Evolutionary conservation across 2,888 invertebrate genomes (phyloP), one percentile per base, ranked within the genome.

Genomic region (Furcula furcula): DNA sequence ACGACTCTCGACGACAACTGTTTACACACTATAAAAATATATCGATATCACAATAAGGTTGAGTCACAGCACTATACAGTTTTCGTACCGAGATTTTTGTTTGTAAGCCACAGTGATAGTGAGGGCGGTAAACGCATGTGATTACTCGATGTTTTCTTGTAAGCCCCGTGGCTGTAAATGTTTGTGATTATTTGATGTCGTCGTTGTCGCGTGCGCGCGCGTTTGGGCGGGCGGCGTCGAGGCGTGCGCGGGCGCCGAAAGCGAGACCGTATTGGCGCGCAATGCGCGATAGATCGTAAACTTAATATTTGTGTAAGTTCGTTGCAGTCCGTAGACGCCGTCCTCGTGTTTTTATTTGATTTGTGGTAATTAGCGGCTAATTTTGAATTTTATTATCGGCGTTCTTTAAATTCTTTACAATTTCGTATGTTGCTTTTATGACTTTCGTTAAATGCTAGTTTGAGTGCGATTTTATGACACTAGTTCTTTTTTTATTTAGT

Each of bases 201-300:
- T 29, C 39, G 36, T 28, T 34, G 28, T 45, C 45, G 46, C 46
- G 39, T 40, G 29, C 51, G 44, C 46, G 60, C 46, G 48, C 51
- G 52, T 34, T 76, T 64, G 80, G 87, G 86, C 86, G 87, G 87
- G 86, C 85, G 87, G 85, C 69, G 61, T 49, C 58, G 65, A 81
- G 62, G 65, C 85, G 86, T 86, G 87, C 85, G 86, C 78, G 69
- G 68, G 72, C 83, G 82, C 74, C 80, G 84, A 55, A 55, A 65
- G 62, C 82, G 65, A 58, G 68, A 64, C 79, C 58, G 68, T 70
- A 75, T 85, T 84, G 76, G 77, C 65, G 61, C 63, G 57, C 67
- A 57, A 58, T 56, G 57, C 55, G 48, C 62, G 65, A 67, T 64
- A 56, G 63, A 64, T 52, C 69, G 53, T 69, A 66, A 74, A 76